Evolutionary conservation across 1,140 invertebrate species (phyloP).

Genomic region (Drosophila suzukii): DNA sequence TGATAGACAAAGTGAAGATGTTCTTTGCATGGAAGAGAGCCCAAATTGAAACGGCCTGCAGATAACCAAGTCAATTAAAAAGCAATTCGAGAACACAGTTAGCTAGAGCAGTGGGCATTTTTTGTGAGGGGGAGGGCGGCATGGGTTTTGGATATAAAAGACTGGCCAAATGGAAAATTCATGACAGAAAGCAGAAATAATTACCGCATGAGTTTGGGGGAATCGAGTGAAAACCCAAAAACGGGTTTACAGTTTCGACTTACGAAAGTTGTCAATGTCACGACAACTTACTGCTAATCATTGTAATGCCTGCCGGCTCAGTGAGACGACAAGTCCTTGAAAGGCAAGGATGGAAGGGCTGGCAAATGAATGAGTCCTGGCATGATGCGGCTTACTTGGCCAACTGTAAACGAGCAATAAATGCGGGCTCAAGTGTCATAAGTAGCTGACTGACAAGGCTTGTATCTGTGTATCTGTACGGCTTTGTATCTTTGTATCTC

Average conservation of each 20-base stretch:
- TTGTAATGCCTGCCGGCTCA: conserved; percentile 16
- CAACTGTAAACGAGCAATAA: conserved; percentile 77
- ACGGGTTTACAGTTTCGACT: conserved; percentile 15
- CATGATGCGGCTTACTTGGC: conserved; percentile 69
- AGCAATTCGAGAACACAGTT: conserved; percentile 33
- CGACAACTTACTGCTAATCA: conserved; percentile 61
- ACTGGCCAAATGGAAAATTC: conserved; percentile 31
- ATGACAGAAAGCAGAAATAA: conserved; percentile 26
- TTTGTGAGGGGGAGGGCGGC: neutral
- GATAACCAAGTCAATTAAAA: conserved; percentile 51
- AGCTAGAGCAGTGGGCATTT: neutral
- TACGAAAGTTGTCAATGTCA: conserved; percentile 64
- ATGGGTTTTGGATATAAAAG: neutral
- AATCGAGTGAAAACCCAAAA: conserved; percentile 13
- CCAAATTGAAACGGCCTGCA: conserved; percentile 37
- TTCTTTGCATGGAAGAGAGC: conserved; percentile 20
- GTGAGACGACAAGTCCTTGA: neutral
- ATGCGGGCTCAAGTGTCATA: conserved; percentile 66
- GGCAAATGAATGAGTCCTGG: conserved; percentile 65
- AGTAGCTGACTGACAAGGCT: conserved; percentile 50
- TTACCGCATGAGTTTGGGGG: conserved; percentile 6
- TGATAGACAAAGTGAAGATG: conserved; percentile 51
- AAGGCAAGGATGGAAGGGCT: conserved; percentile 26
- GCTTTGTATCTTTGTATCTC: conserved; percentile 36
- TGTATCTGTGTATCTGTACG: conserved; percentile 39